Conservation (phyloP, 2,113 vertebrate species). For the Myxocyprinus asiaticus region DNA sequence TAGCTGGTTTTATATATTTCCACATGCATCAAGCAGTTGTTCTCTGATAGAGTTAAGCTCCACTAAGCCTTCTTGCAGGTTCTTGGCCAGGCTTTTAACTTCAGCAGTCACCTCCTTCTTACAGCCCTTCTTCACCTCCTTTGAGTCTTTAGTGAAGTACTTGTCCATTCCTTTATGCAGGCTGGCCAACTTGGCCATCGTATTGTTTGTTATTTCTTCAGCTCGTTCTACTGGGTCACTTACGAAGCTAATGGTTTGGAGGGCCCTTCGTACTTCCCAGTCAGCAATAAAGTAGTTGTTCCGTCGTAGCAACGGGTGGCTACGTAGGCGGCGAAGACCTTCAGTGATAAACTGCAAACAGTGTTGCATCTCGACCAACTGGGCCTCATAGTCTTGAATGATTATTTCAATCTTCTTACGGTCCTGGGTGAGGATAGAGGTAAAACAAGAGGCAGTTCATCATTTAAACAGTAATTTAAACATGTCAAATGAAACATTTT, state of each 20-base stretch:
- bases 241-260: conserved; percentile 66
- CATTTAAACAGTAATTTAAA: neutral
- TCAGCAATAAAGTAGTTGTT: conserved; percentile 71
- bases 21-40: conserved; percentile 65
- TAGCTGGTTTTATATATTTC: conserved; percentile 49
- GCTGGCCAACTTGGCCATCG: conserved; percentile 48
- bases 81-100: conserved; percentile 60
- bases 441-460: neutral
- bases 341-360: conserved; percentile 68
- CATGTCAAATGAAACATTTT: neutral
- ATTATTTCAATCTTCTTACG: conserved; percentile 72
- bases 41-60: conserved; percentile 70
- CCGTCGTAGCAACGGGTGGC: conserved; percentile 67
- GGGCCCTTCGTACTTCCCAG: conserved; percentile 68
- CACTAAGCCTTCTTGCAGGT: conserved; percentile 65
- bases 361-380: conserved; percentile 63
- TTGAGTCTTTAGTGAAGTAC: conserved; percentile 70
- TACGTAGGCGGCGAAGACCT: conserved; percentile 64
- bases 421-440: conserved; percentile 48
- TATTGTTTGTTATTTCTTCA: neutral
- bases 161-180: conserved; percentile 70
- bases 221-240: conserved; percentile 59
- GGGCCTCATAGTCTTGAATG: conserved; percentile 61
- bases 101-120: conserved; percentile 65
- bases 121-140: conserved; percentile 69